Conservation (phyloP, 2,888 invertebrate genomes). For the Caenorhabditis becei region DNA sequence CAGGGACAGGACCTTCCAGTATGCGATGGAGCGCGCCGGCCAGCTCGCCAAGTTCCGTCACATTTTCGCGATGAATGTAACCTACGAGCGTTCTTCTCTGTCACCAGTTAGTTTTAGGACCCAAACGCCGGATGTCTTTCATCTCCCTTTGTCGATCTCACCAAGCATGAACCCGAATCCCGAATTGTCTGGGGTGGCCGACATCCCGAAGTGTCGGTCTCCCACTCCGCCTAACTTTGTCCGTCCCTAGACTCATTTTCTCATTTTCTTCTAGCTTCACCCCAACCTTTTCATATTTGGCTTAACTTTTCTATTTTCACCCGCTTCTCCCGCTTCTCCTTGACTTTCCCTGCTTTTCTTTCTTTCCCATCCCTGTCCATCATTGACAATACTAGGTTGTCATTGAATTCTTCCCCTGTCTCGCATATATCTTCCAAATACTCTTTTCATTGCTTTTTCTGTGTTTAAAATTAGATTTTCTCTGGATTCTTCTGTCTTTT, state of each 20-base stretch:
- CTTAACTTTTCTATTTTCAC: background rate
- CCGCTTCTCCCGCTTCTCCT: background rate
- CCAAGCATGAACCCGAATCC: background rate
- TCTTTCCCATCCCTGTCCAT: background rate
- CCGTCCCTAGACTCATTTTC: background rate
- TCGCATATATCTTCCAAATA: background rate
- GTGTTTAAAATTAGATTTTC: too few species aligned
- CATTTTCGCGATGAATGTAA: slow-evolving; percentile 10
- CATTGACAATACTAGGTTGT: slow-evolving; percentile 1
- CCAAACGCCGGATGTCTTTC: background rate
- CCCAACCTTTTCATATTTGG: background rate
- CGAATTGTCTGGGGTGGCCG: slow-evolving; percentile 2
- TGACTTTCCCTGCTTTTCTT: background rate
- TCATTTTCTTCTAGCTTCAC: background rate
- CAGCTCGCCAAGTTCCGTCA: background rate
- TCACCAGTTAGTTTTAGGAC: background rate
- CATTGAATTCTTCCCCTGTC: background rate
- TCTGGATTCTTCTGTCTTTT: background rate
- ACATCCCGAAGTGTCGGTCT: background rate
- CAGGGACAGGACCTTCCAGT: background rate
- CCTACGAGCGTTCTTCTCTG: too few species aligned
- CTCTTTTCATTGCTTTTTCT: too few species aligned
- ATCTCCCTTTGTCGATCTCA: background rate
- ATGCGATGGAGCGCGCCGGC: background rate
- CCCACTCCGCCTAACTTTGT: background rate